Evolutionary conservation across 2,888 invertebrate species (phyloP).

Genomic region (Tinea semifulvella): DNA sequence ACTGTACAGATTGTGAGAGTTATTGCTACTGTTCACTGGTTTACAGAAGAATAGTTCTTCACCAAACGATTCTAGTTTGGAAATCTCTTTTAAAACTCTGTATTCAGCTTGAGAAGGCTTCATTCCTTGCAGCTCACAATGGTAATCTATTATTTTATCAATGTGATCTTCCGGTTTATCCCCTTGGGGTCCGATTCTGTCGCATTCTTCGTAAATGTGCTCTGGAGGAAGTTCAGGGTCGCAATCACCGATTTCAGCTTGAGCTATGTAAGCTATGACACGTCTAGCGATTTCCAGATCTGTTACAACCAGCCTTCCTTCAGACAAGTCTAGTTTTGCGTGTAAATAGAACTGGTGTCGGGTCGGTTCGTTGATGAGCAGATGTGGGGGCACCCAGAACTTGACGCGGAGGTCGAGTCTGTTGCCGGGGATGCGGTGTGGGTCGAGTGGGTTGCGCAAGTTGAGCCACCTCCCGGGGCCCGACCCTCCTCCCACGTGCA

Average conservation of each 20-base stretch:
- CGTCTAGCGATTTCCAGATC: conserved; percentile 75
- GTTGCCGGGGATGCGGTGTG: conserved; percentile 73
- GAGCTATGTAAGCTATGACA: conserved; percentile 80
- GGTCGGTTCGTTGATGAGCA: conserved; percentile 84
- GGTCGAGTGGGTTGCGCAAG: conserved; percentile 81
- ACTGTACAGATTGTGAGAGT: conserved; percentile 81
- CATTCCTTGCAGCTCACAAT: conserved; percentile 71
- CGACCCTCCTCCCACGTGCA: conserved; percentile 67
- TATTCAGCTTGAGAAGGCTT: conserved; percentile 83
- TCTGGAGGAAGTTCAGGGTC: conserved; percentile 68
- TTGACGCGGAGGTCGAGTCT: conserved; percentile 81
- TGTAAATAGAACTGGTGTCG: conserved; percentile 89
- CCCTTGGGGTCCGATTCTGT: conserved; percentile 68
- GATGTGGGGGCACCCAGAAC: conserved; percentile 92
- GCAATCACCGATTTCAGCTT: conserved; percentile 77
- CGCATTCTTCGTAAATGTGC: conserved; percentile 70
- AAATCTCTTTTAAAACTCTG: conserved; percentile 82
- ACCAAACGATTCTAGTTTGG: conserved; percentile 82
- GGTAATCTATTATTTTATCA: conserved; percentile 70
- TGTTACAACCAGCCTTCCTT: conserved; percentile 75
- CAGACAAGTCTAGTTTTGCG: conserved; percentile 78
- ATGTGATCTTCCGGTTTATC: conserved; percentile 71
- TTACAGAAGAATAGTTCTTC: conserved; percentile 85
- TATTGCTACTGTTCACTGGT: conserved; percentile 61
- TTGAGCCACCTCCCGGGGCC: conserved; percentile 89